Conservation (phyloP, 1,140 invertebrate genomes). For the Pseudachorutes palmiensis region DNA sequence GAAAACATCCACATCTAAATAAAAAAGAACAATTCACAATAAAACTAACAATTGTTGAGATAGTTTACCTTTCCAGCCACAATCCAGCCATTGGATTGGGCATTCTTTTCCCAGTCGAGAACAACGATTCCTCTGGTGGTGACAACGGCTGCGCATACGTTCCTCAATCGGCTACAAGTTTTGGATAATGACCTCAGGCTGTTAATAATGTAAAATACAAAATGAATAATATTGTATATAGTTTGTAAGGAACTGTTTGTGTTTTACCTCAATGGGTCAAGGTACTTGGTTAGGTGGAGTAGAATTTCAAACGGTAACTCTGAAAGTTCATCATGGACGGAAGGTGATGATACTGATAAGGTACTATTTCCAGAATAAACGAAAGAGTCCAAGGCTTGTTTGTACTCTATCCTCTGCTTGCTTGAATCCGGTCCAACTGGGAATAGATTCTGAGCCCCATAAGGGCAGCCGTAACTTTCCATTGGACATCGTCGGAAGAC, state of each 20-base stretch:
- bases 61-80: slow-evolving; percentile 20
- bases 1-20: slow-evolving; percentile 35
- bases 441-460: slow-evolving; percentile 24
- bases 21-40: background rate
- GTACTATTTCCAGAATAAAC: too few species aligned
- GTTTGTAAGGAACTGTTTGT: background rate
- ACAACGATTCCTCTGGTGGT: slow-evolving; percentile 31
- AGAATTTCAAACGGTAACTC: slow-evolving; percentile 33
- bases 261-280: slow-evolving; percentile 31
- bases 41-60: background rate
- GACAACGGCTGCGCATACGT: slow-evolving; percentile 25
- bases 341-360: too few species aligned
- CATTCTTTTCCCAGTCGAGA: slow-evolving; percentile 31
- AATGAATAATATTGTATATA: background rate
- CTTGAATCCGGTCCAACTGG: too few species aligned
- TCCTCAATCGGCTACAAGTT: slow-evolving; percentile 18
- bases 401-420: too few species aligned
- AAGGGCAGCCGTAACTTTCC: slow-evolving; percentile 27
- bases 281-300: slow-evolving; percentile 29
- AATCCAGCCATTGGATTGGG: slow-evolving; percentile 15
- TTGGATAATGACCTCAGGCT: slow-evolving; percentile 28
- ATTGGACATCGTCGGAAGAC: slow-evolving; percentile 32
- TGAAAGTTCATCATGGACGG: too few species aligned
- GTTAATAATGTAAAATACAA: slow-evolving; percentile 11
- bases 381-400: too few species aligned